phyloP scores from a whole-genome alignment of 1,140 invertebrate genomes.

The Hyposmocoma kahamanoa region DNA sequence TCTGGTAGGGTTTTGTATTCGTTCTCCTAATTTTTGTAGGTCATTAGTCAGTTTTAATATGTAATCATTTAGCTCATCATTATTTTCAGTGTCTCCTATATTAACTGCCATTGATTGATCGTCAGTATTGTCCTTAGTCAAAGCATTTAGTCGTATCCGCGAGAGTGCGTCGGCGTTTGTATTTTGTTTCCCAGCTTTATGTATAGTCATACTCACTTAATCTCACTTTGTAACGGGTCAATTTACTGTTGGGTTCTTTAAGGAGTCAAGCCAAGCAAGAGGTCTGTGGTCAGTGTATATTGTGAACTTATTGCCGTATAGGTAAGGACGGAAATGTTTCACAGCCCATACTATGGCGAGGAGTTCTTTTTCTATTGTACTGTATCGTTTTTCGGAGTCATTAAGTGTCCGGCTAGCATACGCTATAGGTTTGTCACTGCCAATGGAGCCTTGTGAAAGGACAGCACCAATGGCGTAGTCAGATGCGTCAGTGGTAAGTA shows the following conservation, averaged over 20 bases:
- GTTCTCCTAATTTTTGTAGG: no score
- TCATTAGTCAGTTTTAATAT: no score
- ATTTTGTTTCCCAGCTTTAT: slow-evolving; percentile 15
- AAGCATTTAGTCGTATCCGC: slow-evolving; percentile 12
- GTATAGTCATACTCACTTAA: slow-evolving; percentile 13
- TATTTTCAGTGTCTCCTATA: neutral
- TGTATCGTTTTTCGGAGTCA: no score
- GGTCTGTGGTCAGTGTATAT: slow-evolving; percentile 15
- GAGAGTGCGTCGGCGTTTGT: slow-evolving; percentile 14
- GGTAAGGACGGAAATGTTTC: slow-evolving; percentile 17
- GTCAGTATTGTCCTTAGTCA: slow-evolving; percentile 5
- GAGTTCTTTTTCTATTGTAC: slow-evolving; percentile 8
- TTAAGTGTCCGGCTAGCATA: no score
- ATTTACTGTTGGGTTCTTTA: slow-evolving; percentile 12
- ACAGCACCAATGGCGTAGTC: slow-evolving; percentile 10
- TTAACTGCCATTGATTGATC: slow-evolving; percentile 10
- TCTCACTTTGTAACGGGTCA: slow-evolving; percentile 10
- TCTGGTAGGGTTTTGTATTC: no score
- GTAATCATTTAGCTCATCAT: no score
- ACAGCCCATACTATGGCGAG: slow-evolving; percentile 7
- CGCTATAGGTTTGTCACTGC: slow-evolving; percentile 5
- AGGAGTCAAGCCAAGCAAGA: slow-evolving; percentile 24
- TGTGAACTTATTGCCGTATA: slow-evolving; percentile 15
- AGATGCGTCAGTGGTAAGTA: slow-evolving; percentile 7
- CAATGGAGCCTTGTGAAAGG: neutral